Percentiles rank a stretch among this genome's conserved stretches.
Conservation (phyloP, 1,140 invertebrate genomes). For the Ostrea denselamellosa region DNA sequence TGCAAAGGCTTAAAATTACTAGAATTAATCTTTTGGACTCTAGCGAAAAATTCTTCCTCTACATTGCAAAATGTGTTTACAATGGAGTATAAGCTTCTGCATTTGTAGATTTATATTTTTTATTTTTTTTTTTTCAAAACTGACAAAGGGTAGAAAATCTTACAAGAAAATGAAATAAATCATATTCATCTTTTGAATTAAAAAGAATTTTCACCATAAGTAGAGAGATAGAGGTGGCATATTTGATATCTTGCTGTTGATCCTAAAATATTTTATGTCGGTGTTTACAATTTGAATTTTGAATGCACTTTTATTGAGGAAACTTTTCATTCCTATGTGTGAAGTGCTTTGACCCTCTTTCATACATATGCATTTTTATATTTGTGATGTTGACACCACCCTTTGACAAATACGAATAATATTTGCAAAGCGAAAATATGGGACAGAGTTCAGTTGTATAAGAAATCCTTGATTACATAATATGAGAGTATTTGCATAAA, state of each 20-base stretch:
- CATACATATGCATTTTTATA: background rate
- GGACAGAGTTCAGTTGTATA: background rate
- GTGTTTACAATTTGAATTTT: background rate
- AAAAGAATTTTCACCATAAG: background rate
- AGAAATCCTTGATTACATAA: background rate
- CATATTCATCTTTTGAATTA: too few species aligned
- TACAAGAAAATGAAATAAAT: too few species aligned
- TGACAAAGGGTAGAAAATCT: too few species aligned
- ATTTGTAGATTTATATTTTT: too few species aligned
- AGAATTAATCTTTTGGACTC: too few species aligned
- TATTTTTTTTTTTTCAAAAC: too few species aligned
- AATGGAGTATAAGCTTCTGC: too few species aligned
- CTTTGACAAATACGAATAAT: background rate
- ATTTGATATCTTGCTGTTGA: background rate
- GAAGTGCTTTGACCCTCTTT: constrained; percentile 7
- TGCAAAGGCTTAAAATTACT: too few species aligned
- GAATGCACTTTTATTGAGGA: background rate
- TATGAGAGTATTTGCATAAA: background rate
- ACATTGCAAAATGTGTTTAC: too few species aligned
- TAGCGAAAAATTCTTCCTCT: too few species aligned
- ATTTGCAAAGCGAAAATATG: background rate
- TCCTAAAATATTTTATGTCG: background rate
- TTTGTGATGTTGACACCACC: background rate
- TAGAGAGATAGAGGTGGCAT: background rate
- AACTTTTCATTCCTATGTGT: background rate